Base-by-base conservation (phyloP, 2,888 invertebrate species). In the Pogonocherus hispidulus region DNA sequence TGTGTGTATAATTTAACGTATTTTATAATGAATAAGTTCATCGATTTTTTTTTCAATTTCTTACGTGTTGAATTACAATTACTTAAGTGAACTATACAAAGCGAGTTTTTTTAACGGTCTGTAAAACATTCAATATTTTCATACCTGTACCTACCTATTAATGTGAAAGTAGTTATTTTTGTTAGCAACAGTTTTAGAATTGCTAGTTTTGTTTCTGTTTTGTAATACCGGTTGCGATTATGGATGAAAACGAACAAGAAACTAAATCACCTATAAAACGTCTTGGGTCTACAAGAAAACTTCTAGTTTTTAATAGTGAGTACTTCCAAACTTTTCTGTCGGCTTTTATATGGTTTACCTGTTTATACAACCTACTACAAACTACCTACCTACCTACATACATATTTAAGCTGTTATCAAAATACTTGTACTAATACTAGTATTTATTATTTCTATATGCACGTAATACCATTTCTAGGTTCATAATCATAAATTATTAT, bases 301-400 rank as follows among this genome's bases (percentile, higher is more conserved):
- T 94, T 74, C 89, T 93, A 49, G 90, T 93, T 68, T 93, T 93
- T 80, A 93, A 91, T 84, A 93, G 93, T 93, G 84, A 92, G 93
- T 91, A 67, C 57, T 44, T 44, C 56, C 18, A 59, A 46, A 9
- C 16, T 59, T 47, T 19, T 32, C 32, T 47, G 59, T 59, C 59
- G 59, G 47, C 47, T 59, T 37, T 57, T 46, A 16, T 23, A 16
- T 19, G n/a, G n/a, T n/a, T n/a, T 16, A 32, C 19, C 59, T 47
- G 59, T 59, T 52, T 52, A 52, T 32, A 18, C 32, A 52, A 32
- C 4, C 23, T 18, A 32, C 47, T 47, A 59, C 19, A 47, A 59
- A 23, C 47, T 35, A 59, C 47, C 57, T 23, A 44, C n/a, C 47
- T 35, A 59, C 47, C 32, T 37, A 37, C n/a, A 37, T 37, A 41